A percentile compares a stretch with the other conserved stretches of the same genome.
These are phyloP conservation scores for Nasua narica DNA, from an alignment of 2,797 vertebrate species.

Conservation along the genomic window DNA sequence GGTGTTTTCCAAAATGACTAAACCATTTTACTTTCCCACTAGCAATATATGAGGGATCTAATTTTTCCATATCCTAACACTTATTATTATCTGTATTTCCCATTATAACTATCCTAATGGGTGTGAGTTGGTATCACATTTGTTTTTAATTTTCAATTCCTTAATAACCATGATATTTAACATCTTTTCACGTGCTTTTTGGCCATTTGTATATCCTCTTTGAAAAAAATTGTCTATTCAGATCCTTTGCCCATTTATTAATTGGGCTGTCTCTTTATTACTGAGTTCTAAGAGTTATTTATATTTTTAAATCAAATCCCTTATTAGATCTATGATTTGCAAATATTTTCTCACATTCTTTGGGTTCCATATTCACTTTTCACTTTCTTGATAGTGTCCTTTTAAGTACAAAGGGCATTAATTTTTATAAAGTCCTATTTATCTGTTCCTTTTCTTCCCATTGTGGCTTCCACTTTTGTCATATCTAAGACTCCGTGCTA, in stretches of 20 bases:
- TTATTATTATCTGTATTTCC: not conserved
- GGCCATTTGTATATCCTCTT: not conserved
- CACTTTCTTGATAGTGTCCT: not conserved
- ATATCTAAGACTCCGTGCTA: not conserved
- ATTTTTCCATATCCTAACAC: not conserved
- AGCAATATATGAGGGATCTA: not conserved
- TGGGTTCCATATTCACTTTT: not conserved
- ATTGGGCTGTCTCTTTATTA: not conserved
- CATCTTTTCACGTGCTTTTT: not conserved
- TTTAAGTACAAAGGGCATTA: not conserved
- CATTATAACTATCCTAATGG: not conserved
- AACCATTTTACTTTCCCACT: not conserved
- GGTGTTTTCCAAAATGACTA: not conserved
- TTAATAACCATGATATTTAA: not conserved
- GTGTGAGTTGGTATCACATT: not conserved
- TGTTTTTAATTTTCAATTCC: not conserved
- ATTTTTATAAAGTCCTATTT: not conserved
- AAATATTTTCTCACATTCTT: not conserved
- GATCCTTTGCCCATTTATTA: not conserved
- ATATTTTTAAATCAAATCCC: not conserved
- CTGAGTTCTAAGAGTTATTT: not conserved
- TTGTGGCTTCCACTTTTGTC: not conserved
- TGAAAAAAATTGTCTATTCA: not conserved
- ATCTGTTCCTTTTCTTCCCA: not conserved
- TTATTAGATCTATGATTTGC: not conserved